Evolutionary conservation across 2,113 vertebrate genomes (phyloP), one percentile per base, ranked within the genome.

Genomic region (Gila orcuttii): DNA sequence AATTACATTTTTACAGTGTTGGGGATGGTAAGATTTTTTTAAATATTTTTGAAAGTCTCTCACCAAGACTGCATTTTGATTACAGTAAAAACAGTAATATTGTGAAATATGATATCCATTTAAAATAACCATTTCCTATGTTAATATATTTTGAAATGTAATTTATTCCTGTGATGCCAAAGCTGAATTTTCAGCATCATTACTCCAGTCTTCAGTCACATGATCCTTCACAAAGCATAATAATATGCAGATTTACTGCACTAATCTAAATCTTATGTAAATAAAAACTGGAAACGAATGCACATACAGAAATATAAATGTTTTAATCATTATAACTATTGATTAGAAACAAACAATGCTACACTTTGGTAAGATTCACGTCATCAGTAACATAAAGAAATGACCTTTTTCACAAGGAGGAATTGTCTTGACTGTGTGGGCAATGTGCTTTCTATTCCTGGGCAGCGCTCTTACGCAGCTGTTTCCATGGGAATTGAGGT

Each of bases 401-500:
- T 57, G 0, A 45, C n/a, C 4, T 25, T 39, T 47, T 76, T 86
- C 31, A 50, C 21, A 52, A 71, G 75, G 25, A 83, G 11, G 39
- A 59, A 64, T 59, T 57, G 21, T 23, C 25, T 36, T 28, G 71
- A 4, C 64, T 60, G 64, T 73, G 55, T 84, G 80, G 81, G 83
- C 83, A 86, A 60, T 31, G 47, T 84, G 66, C 52, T 77, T 69
- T 81, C 79, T 86, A 84, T 87, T 87, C 79, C 81, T 87, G 82
- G n/a, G 25, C 25, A 60, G 25, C 78, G 59, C 78, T 71, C 66
- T 83, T 73, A 86, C 28, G 73, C n/a, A 85, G 17, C 74, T 75
- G 86, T 89, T 86, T 78, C 89, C 64, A 71, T 89, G 86, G 83
- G 71, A 79, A 87, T 89, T 28, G 5, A 47, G 45, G 62, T 64